phyloP scores from a whole-genome alignment of 2,888 invertebrate genomes.

The Lottia gigantea region DNA sequence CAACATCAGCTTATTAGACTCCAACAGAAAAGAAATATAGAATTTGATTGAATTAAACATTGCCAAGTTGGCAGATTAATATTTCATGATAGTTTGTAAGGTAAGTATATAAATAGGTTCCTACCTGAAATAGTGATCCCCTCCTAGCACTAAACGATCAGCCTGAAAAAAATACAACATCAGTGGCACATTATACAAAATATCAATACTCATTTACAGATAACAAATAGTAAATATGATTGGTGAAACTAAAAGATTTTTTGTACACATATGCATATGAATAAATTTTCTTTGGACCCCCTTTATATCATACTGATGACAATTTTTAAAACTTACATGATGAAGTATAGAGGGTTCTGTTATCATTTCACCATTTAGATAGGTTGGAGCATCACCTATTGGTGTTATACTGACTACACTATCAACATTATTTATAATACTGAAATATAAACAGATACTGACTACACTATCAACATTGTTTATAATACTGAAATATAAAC shows the following conservation, averaged over 20 bases:
- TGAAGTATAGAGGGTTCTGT: slow-evolving; percentile 51
- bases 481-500: too few relatives aligned
- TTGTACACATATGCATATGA: neutral
- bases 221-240: neutral
- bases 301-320: too few relatives aligned
- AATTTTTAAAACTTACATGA: slow-evolving; percentile 55
- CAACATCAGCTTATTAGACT: too few relatives aligned
- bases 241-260: neutral
- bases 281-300: neutral
- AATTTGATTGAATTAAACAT: too few relatives aligned
- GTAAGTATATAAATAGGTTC: neutral
- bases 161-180: slow-evolving; percentile 44
- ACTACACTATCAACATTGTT: too few relatives aligned
- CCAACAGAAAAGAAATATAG: too few relatives aligned
- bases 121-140: slow-evolving; percentile 67
- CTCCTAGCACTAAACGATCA: slow-evolving; percentile 66
- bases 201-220: neutral
- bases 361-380: slow-evolving; percentile 64
- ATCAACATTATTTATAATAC: slow-evolving; percentile 54
- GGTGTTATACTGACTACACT: slow-evolving; percentile 57
- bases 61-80: too few relatives aligned
- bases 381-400: slow-evolving; percentile 61
- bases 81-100: too few relatives aligned
- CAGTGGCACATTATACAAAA: neutral
- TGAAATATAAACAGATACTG: too few relatives aligned